These are phyloP conservation scores for Halichondria panicea DNA, from an alignment of 37 sponge, comb jelly and placozoan species.

Conservation along the genomic window DNA sequence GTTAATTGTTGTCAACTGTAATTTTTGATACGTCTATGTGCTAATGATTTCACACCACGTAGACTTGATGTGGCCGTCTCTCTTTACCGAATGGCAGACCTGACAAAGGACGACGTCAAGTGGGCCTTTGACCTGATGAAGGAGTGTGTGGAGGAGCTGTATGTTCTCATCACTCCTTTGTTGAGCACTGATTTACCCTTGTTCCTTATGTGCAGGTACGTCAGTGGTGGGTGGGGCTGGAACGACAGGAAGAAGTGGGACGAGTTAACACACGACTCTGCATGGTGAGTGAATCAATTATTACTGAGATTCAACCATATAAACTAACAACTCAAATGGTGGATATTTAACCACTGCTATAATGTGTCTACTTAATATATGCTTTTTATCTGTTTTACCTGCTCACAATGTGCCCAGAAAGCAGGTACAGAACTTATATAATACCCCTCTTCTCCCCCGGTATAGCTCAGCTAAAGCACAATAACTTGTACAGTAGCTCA, in stretches of 20 bases:
- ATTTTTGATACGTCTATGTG: neutral
- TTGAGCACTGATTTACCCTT: neutral
- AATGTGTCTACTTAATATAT: too few relatives aligned
- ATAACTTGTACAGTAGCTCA: neutral
- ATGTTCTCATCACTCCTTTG: neutral
- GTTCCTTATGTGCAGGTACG: constrained; percentile 38
- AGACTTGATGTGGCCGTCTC: constrained; percentile 41
- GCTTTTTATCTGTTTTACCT: too few relatives aligned
- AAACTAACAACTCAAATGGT: too few relatives aligned
- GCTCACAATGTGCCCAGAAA: too few relatives aligned
- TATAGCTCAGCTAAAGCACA: too few relatives aligned
- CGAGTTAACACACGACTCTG: constrained; percentile 63
- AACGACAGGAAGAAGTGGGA: constrained; percentile 72
- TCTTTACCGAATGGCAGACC: constrained; percentile 11
- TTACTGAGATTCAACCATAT: neutral
- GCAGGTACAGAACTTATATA: too few relatives aligned
- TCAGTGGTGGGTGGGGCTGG: constrained; percentile 78
- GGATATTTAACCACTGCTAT: too few relatives aligned
- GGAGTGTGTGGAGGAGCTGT: constrained; percentile 9
- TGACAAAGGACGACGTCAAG: constrained; percentile 52
- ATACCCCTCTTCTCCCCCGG: too few relatives aligned
- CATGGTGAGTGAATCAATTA: constrained; percentile 30
- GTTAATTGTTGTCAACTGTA: neutral
- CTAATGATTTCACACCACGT: neutral
- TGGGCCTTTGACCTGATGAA: constrained; percentile 77